Base-by-base conservation (phyloP, 2,797 vertebrate species). In the Periparus ater region DNA sequence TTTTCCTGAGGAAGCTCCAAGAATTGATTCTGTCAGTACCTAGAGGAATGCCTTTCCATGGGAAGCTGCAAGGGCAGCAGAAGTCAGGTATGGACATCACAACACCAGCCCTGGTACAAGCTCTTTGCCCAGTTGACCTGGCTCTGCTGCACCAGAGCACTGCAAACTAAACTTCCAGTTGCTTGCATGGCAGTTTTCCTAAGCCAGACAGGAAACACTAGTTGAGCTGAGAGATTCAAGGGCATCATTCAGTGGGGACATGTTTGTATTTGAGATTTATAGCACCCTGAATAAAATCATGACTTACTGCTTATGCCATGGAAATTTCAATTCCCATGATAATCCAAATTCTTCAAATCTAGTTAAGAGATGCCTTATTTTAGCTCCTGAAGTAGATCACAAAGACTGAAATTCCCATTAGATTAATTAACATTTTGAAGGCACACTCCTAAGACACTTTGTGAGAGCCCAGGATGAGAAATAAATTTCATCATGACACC, bases 211-310 rank as follows among this genome's bases (percentile, higher is more conserved):
- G 15, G 71, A 63, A 83, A 60, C 38, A 76, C 16, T 8, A n/a
- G 36, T 10, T 21, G 14, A 3, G 4, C 7, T 67, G 81, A 85
- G 68, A 67, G 57, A 80, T 54, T 90, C 90, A 96, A 95, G 88
- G 92, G 34, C 90, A 74, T 63, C 75, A 85, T 85, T 71, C 42
- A 71, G 11, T 14, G 8, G 14, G 62, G 32, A 27, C 32, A 51
- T 51, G 16, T 6, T 74, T 87, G 21, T 62, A 42, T 94, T 89
- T 75, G 84, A 88, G 77, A 94, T 93, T 97, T 91, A 91, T 79
- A 29, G 63, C 1, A 4, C 53, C 61, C 29, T 57, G 38, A 45
- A 79, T 87, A 82, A 90, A 89, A 73, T 79, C 42, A 76, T 86
- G 29, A 55, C 42, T 70, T 91, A 68, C 36, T 93, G 80, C 74